Base-by-base conservation (phyloP, 1,140 invertebrate species). In the Papilio polytes region DNA sequence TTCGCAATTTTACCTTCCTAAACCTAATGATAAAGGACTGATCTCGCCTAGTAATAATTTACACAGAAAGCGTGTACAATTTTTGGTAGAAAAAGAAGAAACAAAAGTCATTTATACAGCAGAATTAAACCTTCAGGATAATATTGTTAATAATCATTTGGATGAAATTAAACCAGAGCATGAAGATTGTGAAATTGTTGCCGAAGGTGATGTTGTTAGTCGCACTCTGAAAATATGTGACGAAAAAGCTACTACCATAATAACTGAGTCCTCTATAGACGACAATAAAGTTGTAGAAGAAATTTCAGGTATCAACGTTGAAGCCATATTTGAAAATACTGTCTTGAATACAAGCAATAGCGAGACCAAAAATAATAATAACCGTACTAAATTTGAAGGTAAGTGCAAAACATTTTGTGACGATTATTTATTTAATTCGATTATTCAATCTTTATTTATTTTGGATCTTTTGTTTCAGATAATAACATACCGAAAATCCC, bases 1-100 rank as follows among this genome's bases (percentile, higher is more conserved):
- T 83, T 96, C 96, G 82, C 95, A 96, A 85, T 97, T 97, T 95
- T 97, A 97, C 89, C 92, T 97, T 82, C 96, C 96, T 10, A 95
- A 96, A 84, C 96, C 96, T 80, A 95, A 90, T 85, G 92, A 91
- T 81, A 94, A 91, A 84, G 82, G 81, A 26, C 31, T 83, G 44
- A 78, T 88, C n/a, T 80, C 87, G 41, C 80, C 89, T 18, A 86
- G 93, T 80, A 92, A 90, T 89, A 90, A 90, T 31, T 87, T 90
- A 81, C 90, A 92, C 81, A 91, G 96, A 87, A 96, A 96, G 92
- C 95, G 96, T 86, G 96, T 96, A 78, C 96, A 96, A 89, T 96
- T 96, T 94, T 91, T 96, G 83, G 96, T 96, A 77, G 96, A 96
- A 92, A 96, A 95, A 83, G 95, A 96, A 91, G 92, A 94, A 85